Base-by-base conservation (phyloP, 2,113 vertebrate species). In the Leucoraja erinaceus region DNA sequence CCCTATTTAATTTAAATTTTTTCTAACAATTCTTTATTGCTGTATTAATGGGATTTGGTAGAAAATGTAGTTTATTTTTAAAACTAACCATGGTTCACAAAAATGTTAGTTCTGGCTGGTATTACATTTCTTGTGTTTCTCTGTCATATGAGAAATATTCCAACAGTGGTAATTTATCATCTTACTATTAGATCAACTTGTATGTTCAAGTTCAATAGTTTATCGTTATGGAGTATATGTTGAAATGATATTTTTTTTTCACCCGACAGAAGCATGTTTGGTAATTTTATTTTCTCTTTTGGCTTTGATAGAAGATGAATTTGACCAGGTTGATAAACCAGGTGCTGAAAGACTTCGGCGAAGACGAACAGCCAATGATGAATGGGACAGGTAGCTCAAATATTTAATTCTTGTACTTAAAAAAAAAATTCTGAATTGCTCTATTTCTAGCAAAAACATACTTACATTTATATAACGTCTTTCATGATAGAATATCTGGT, bases 271-370 rank as follows among this genome's bases (percentile, higher is more conserved):
- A n/a, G 31, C 59, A 12, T 86, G 83, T 54, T 61, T 86, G 54
- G 56, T 56, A 16, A 88, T n/a, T 4, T 66, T 18, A 6, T 18
- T 31, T 18, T 91, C 70, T 91, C 28, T 61, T 94, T 83, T 94
- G 93, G 28, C 61, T 5, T 93, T 94, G 93, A 28, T 96, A 99
- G 99, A 98, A 95, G 98, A 97, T 93, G 97, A 97, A 94, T 99
- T 99, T 95, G 98, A 98, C 95, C 97, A 98, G 93, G 98, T 98
- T 95, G 97, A 99, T 95, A 99, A 99, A 95, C 99, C 99, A 63
- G 99, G 98, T 93, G 97, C 98, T 18, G 99, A 99, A 95, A 96
- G 99, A 38, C 99, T 97, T 93, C 98, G 98, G 95, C 96, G 98
- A 93, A 97, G 98, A 94, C 97, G 98, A 96, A 97, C 98, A 78